These are phyloP conservation scores for Camptogramma bilineatum DNA, from an alignment of 2,888 invertebrate genomes.

Conservation along the genomic window DNA sequence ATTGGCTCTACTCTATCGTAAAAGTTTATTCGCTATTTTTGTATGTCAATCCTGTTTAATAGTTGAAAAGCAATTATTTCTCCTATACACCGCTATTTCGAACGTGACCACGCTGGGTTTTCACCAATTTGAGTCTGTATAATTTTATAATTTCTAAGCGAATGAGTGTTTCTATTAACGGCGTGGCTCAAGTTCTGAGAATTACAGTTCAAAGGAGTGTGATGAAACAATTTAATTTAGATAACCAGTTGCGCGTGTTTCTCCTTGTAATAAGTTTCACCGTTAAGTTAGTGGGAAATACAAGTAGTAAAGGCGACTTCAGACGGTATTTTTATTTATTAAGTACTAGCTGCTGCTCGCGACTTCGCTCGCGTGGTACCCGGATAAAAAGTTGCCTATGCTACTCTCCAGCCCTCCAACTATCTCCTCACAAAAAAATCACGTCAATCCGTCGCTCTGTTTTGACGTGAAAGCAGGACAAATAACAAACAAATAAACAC, in stretches of 20 bases:
- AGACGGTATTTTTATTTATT: neutral
- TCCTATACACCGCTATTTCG: constrained; percentile 36
- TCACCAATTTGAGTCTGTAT: constrained; percentile 28
- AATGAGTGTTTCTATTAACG: constrained; percentile 16
- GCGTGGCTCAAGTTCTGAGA: constrained; percentile 21
- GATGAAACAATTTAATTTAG: neutral
- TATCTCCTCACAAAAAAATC: too few relatives aligned
- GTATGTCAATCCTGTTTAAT: constrained; percentile 34
- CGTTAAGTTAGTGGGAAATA: neutral
- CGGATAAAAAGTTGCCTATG: too few relatives aligned
- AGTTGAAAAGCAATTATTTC: constrained; percentile 41
- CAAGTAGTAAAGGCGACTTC: neutral
- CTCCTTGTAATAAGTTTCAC: neutral
- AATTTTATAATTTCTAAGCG: constrained; percentile 40
- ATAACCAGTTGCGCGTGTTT: neutral
- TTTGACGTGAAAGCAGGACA: too few relatives aligned
- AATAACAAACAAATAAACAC: too few relatives aligned
- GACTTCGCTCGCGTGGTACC: too few relatives aligned
- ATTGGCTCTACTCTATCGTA: constrained; percentile 27
- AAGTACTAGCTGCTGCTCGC: too few relatives aligned
- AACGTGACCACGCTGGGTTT: constrained; percentile 36
- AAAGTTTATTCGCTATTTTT: constrained; percentile 36
- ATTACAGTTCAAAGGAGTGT: constrained; percentile 28
- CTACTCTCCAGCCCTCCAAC: too few relatives aligned
- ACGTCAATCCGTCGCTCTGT: too few relatives aligned